Base-by-base conservation (phyloP, 2,113 vertebrate species). In the Chauna torquata region DNA sequence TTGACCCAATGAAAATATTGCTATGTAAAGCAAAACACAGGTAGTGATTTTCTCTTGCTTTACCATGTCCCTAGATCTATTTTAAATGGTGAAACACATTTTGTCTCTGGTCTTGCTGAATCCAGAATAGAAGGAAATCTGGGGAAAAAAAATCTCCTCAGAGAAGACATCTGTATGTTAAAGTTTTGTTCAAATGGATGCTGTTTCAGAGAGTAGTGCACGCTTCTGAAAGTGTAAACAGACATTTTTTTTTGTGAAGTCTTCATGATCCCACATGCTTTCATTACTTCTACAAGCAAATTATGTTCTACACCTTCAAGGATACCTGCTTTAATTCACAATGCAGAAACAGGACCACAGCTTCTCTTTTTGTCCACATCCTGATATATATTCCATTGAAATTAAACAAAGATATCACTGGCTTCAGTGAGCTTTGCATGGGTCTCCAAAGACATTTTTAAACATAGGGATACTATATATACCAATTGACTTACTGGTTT, bases 361-460 rank as follows among this genome's bases (percentile, higher is more conserved):
- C 66, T 80, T 92, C 47, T 72, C 61, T 83, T 92, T 78, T 86
- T 65, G 49, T 86, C 44, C 38, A 75, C n/a, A 78, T 93, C 57
- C 47, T 86, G 85, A 68, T 45, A 69, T 16, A 12, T 88, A 81
- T 54, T 82, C 68, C 47, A 40, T 3, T 68, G 58, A 95, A 96
- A 93, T 93, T 74, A 96, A 94, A 96, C 28, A 95, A 90, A 95
- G 78, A 88, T 90, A 55, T 82, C 62, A 70, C 70, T 74, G 71
- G 79, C 71, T 92, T 92, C 86, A 76, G n/a, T 68, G 71, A 77
- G 38, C 59, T 81, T 88, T 88, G 82, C 55, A 66, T 0, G 0
- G 71, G 55, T 70, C 76, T 90, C 92, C 72, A 96, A 92, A 90
- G 65, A 38, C 50, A 92, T 68, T 86, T 88, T 88, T 88, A 90